Evolutionary conservation across 2,113 vertebrate species (phyloP).

Genomic region (Gymnarchus niloticus): DNA sequence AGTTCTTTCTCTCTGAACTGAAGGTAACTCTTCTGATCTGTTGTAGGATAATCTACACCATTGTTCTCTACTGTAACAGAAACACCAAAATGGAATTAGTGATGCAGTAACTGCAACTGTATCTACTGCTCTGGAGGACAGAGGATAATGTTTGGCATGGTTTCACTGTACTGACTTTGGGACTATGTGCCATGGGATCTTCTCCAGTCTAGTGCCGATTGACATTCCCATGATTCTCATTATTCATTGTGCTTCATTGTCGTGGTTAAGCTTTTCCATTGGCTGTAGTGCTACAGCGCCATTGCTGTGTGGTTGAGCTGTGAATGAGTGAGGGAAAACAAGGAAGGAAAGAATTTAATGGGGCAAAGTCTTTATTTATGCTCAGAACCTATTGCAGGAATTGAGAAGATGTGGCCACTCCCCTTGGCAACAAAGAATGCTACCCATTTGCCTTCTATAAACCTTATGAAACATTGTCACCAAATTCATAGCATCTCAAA

Average conservation of each 20-base stretch:
- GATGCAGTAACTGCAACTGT: not conserved
- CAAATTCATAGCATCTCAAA: not conserved
- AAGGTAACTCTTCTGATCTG: not conserved
- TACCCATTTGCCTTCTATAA: not conserved
- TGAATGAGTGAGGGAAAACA: not conserved
- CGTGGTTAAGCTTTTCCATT: not conserved
- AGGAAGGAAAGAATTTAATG: not conserved
- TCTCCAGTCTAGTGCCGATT: not conserved
- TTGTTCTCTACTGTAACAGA: not conserved
- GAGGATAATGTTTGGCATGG: not conserved
- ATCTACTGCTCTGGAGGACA: not conserved
- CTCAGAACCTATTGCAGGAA: not conserved
- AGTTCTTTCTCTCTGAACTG: not conserved
- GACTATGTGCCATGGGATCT: not conserved
- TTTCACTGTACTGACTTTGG: not conserved
- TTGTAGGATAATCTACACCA: not conserved
- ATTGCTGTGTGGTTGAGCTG: not conserved
- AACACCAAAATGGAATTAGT: not conserved
- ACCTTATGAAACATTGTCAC: not conserved
- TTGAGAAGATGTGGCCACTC: not conserved
- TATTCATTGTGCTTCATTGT: not conserved
- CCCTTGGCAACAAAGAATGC: too few relatives aligned
- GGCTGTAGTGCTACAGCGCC: not conserved
- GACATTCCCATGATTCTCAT: not conserved
- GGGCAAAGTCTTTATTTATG: not conserved